Evolutionary conservation across 2,888 invertebrate species (phyloP).

Genomic region (Steromphala cineraria): DNA sequence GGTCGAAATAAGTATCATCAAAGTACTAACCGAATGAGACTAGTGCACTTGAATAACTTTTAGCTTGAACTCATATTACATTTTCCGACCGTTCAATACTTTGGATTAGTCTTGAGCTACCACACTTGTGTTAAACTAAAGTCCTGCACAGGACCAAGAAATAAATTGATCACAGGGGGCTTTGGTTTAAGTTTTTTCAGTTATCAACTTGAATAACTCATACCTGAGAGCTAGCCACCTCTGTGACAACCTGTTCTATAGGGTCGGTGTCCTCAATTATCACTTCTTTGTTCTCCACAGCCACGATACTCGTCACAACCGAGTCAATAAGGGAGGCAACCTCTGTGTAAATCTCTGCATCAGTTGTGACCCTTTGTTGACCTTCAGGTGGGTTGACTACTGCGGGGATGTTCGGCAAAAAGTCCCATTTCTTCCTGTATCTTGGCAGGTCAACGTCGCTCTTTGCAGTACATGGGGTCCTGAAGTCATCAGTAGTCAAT

Average conservation of each 20-base stretch:
- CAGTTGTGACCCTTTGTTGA: not conserved
- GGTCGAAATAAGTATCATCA: too few relatives aligned
- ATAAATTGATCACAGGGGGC: too few relatives aligned
- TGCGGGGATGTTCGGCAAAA: slow-evolving; percentile 48
- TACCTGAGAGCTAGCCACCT: not conserved
- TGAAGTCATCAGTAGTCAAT: slow-evolving; percentile 26
- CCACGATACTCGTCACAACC: not conserved
- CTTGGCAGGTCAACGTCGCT: slow-evolving; percentile 69
- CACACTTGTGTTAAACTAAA: too few relatives aligned
- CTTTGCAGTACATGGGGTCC: slow-evolving; percentile 65
- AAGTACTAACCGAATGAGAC: too few relatives aligned
- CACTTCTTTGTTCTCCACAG: slow-evolving; percentile 26
- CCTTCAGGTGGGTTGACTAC: slow-evolving; percentile 20
- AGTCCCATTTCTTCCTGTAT: slow-evolving; percentile 66
- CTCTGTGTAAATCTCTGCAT: not conserved
- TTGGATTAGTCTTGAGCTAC: too few relatives aligned
- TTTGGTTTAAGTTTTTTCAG: too few relatives aligned
- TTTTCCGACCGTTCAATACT: too few relatives aligned
- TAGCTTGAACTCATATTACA: too few relatives aligned
- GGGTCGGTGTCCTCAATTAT: slow-evolving; percentile 1
- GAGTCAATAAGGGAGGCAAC: not conserved
- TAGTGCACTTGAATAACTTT: too few relatives aligned
- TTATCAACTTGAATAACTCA: not conserved
- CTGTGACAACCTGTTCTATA: slow-evolving; percentile 24
- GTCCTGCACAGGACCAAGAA: too few relatives aligned